Evolutionary conservation across 2,113 vertebrate species (phyloP).

Genomic region (Pterophyllum scalare): DNA sequence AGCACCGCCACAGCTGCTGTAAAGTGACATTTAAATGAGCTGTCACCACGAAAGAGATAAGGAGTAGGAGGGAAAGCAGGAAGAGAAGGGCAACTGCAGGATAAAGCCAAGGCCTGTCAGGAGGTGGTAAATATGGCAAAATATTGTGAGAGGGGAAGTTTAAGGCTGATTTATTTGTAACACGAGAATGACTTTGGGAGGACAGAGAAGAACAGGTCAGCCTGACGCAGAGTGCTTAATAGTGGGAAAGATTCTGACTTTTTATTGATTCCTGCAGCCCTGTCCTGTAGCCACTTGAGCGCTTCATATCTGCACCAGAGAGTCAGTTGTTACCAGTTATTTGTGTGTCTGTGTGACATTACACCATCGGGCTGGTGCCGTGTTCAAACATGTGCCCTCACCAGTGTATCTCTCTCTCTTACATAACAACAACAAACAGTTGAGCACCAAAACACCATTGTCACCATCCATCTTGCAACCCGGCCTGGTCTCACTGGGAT

Average conservation of each 20-base stretch:
- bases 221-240: conserved; percentile 9
- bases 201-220: conserved; percentile 1
- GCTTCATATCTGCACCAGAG: neutral
- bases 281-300: neutral
- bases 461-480: conserved; percentile 22
- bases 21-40: conserved; percentile 73
- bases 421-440: conserved; percentile 64
- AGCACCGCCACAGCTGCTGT: conserved; percentile 60
- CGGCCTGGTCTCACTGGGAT: conserved; percentile 24
- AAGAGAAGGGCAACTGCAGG: conserved; percentile 23
- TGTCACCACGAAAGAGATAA: conserved; percentile 20
- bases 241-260: conserved; percentile 16
- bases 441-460: conserved; percentile 55
- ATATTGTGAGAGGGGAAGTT: conserved; percentile 9
- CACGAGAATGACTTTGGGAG: neutral
- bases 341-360: neutral
- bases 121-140: conserved; percentile 29
- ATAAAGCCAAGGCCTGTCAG: conserved; percentile 14
- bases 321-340: conserved; percentile 15
- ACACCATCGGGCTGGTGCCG: neutral
- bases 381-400: conserved; percentile 40
- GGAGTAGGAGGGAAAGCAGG: conserved; percentile 20
- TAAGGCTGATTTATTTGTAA: conserved; percentile 10
- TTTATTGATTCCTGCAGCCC: neutral
- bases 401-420: conserved; percentile 35